Percentiles rank a stretch among this genome's conserved stretches.
Evolutionary conservation across 2,888 invertebrate genomes (phyloP).

Genomic region (Parelbella ahira): DNA sequence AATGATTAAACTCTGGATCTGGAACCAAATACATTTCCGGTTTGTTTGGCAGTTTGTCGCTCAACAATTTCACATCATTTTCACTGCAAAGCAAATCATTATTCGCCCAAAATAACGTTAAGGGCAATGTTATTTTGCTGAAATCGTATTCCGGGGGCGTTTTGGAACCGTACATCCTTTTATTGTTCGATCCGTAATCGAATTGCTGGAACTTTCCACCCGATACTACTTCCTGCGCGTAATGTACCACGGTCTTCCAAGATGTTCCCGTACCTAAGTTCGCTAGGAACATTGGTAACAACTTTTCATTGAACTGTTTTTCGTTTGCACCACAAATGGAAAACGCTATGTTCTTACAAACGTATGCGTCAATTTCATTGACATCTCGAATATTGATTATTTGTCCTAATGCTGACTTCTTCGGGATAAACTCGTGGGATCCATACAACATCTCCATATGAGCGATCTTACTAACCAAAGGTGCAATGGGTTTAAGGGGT

Average conservation of each 20-base stretch:
- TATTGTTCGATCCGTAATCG: constrained; percentile 84
- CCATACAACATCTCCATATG: constrained; percentile 83
- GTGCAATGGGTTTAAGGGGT: constrained; percentile 84
- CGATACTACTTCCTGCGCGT: constrained; percentile 78
- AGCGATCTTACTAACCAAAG: constrained; percentile 80
- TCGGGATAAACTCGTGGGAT: constrained; percentile 86
- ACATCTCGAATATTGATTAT: constrained; percentile 80
- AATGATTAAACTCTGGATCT: constrained; percentile 83
- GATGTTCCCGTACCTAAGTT: constrained; percentile 89
- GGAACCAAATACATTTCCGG: constrained; percentile 80
- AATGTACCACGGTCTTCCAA: constrained; percentile 86
- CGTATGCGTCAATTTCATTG: constrained; percentile 66
- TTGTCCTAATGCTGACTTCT: constrained; percentile 77
- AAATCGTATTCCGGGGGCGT: constrained; percentile 83
- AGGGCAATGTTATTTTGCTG: constrained; percentile 78
- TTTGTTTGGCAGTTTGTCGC: constrained; percentile 64
- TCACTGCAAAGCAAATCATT: constrained; percentile 87
- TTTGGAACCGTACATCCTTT: constrained; percentile 74
- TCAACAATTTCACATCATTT: constrained; percentile 79
- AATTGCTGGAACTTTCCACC: constrained; percentile 82
- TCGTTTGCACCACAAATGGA: constrained; percentile 86
- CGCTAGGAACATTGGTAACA: constrained; percentile 84
- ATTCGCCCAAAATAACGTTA: constrained; percentile 83
- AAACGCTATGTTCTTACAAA: constrained; percentile 87
- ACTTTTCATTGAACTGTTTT: constrained; percentile 83